A percentile compares a stretch with the other conserved stretches of the same genome.
These are phyloP conservation scores for Ametastegia equiseti DNA, from an alignment of 2,888 invertebrate species.

Conservation along the genomic window DNA sequence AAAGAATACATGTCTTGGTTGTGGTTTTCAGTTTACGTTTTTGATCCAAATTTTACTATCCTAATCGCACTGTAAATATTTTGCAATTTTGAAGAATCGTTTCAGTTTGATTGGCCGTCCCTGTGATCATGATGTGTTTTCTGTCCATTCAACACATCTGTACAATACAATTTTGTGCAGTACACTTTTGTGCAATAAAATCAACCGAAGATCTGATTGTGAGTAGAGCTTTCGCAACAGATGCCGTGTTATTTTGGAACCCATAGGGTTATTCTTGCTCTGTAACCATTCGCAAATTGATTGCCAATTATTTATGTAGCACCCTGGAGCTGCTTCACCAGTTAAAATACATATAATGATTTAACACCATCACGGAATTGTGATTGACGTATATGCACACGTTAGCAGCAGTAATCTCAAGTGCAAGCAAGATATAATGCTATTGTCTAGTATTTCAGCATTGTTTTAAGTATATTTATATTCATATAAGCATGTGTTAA, in stretches of 20 bases:
- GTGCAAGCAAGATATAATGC: conserved; percentile 41
- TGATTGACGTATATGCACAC: conserved; percentile 15
- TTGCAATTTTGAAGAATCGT: background rate
- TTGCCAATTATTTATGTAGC: background rate
- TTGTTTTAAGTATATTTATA: conserved; percentile 30
- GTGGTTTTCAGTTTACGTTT: background rate
- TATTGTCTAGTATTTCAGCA: conserved; percentile 36
- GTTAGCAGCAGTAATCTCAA: conserved; percentile 42
- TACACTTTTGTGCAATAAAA: too few relatives aligned
- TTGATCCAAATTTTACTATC: background rate
- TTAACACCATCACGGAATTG: background rate
- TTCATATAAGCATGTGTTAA: conserved; percentile 31
- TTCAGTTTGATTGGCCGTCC: background rate
- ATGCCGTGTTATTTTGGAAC: too few relatives aligned
- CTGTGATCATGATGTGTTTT: background rate
- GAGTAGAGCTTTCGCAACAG: too few relatives aligned
- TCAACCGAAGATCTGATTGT: too few relatives aligned
- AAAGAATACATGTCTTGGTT: background rate
- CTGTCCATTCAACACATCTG: too few relatives aligned
- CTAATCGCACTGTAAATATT: background rate
- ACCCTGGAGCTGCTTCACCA: background rate
- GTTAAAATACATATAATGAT: background rate
- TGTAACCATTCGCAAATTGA: background rate
- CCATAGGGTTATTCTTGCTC: too few relatives aligned
- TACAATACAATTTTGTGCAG: too few relatives aligned